Percentiles rank a stretch among this genome's conserved stretches.
These are phyloP conservation scores for Xiphophorus couchianus DNA, from an alignment of 2,113 vertebrate species.

Conservation along the genomic window DNA sequence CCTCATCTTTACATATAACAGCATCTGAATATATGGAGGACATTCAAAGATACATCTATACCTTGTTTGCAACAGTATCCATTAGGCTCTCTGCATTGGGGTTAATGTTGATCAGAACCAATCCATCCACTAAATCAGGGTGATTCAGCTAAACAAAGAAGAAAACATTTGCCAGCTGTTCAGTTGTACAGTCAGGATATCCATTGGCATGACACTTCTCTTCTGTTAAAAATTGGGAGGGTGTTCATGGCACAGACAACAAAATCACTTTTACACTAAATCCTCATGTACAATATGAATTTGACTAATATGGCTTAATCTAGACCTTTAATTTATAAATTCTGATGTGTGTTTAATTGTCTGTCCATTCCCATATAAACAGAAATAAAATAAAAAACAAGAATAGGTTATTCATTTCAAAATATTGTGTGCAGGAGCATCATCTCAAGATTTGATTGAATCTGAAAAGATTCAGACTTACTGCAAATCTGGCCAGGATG, in stretches of 20 bases:
- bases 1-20: not conserved
- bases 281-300: too few relatives aligned
- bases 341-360: not conserved
- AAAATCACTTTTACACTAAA: too few relatives aligned
- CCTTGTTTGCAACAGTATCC: slow-evolving; percentile 92
- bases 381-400: not conserved
- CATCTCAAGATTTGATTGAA: not conserved
- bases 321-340: not conserved
- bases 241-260: too few relatives aligned
- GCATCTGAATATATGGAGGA: not conserved
- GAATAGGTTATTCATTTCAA: not conserved
- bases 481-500: slow-evolving; percentile 91
- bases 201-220: not conserved
- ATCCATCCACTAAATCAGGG: slow-evolving; percentile 90
- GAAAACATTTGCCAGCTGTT: not conserved
- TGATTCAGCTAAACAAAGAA: slow-evolving; percentile 85
- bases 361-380: not conserved
- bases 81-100: slow-evolving; percentile 90
- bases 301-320: too few relatives aligned
- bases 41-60: slow-evolving; percentile 38
- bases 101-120: slow-evolving; percentile 94
- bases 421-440: not conserved
- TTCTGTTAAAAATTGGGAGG: not conserved
- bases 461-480: slow-evolving; percentile 76
- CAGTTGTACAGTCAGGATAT: not conserved